A percentile compares a stretch with the other conserved stretches of the same genome.
Evolutionary conservation across 2,797 vertebrate genomes (phyloP).

Genomic region (Centropyge bicolor): DNA sequence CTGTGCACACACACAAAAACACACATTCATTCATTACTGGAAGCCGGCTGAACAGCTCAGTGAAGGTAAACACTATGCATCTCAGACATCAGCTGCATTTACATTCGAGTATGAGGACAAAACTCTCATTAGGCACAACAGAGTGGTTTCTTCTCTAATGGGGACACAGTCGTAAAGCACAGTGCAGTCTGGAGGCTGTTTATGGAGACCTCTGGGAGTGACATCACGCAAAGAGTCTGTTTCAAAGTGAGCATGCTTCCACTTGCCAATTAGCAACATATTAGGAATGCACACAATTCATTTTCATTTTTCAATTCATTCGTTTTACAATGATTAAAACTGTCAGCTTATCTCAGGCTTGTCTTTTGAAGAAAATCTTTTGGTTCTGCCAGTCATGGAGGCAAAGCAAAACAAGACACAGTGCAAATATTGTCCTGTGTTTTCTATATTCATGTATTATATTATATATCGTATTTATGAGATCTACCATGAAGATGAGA

Average conservation of each 20-base stretch:
- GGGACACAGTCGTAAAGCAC: slow-evolving; percentile 61
- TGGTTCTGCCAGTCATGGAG: background rate
- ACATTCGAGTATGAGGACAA: slow-evolving; percentile 44
- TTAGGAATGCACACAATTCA: slow-evolving; percentile 5
- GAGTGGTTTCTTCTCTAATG: slow-evolving; percentile 63
- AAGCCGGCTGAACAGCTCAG: slow-evolving; percentile 40
- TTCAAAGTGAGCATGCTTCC: slow-evolving; percentile 21
- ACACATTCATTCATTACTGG: slow-evolving; percentile 45
- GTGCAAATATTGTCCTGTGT: background rate
- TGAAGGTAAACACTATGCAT: slow-evolving; percentile 70
- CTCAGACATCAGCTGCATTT: slow-evolving; percentile 58
- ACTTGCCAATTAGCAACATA: slow-evolving; percentile 47
- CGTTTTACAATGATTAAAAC: background rate
- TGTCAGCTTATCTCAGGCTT: background rate
- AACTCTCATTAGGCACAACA: slow-evolving; percentile 76
- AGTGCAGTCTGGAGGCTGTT: slow-evolving; percentile 60
- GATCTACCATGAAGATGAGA: background rate
- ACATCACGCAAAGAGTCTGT: slow-evolving; percentile 21
- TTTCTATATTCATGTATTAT: background rate
- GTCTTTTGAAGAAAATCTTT: slow-evolving; percentile 12
- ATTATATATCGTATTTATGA: background rate
- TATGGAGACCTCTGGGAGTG: slow-evolving; percentile 54
- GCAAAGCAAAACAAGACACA: background rate
- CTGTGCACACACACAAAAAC: slow-evolving; percentile 78
- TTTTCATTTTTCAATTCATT: too few species aligned